These are phyloP conservation scores for Oligia strigilis DNA, from an alignment of 2,888 invertebrate genomes.

Conservation along the genomic window DNA sequence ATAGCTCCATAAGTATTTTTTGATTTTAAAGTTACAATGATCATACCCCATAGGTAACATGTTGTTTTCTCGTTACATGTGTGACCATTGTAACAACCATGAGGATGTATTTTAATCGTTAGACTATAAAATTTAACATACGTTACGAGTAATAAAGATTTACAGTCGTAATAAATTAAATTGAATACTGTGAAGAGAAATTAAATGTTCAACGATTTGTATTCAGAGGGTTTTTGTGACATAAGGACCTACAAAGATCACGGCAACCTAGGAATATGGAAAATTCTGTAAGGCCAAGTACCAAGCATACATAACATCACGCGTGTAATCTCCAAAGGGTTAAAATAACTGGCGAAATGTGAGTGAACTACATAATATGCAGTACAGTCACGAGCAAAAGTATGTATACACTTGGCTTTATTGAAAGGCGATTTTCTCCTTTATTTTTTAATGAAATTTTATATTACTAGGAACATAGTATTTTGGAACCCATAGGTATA, in stretches of 20 bases:
- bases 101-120: constrained; percentile 29
- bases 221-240: not conserved
- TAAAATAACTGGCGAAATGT: not conserved
- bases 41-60: not conserved
- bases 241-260: not conserved
- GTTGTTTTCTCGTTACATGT: not conserved
- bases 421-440: no score
- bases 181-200: constrained; percentile 22
- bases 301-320: not conserved
- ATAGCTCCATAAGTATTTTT: not conserved
- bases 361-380: no score
- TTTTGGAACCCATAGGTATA: no score
- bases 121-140: constrained; percentile 14
- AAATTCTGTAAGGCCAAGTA: not conserved
- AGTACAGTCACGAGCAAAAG: no score
- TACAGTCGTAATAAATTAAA: constrained; percentile 37
- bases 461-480: no score
- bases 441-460: no score
- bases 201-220: constrained; percentile 4
- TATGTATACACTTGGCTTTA: no score
- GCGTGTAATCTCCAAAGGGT: no score
- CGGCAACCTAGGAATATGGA: not conserved
- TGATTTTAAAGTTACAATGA: not conserved
- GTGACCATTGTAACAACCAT: constrained; percentile 16
- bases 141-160: constrained; percentile 35